Percentiles rank a stretch among this genome's conserved stretches.
Evolutionary conservation across 2,888 invertebrate species (phyloP).

Genomic region (Chrysina gloriosa): DNA sequence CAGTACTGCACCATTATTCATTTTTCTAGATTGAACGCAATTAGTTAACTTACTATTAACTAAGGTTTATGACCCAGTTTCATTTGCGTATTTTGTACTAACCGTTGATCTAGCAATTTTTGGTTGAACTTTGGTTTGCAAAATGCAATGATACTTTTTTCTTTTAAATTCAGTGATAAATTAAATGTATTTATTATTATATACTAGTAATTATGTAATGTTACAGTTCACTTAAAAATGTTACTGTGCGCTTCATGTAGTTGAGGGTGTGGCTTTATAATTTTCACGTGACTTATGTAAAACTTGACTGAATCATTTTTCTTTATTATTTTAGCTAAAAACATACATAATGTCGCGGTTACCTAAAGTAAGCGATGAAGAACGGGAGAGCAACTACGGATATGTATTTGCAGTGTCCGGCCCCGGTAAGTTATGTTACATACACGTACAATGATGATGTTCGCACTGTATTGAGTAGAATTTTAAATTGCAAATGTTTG

Average conservation of each 20-base stretch:
- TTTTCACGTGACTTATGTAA: slow-evolving; percentile 55
- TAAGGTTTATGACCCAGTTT: no score
- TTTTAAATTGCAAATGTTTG: no score
- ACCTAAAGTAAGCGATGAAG: slow-evolving; percentile 83
- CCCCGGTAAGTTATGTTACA: slow-evolving; percentile 76
- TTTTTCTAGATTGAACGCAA: no score
- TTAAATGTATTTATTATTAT: slow-evolving; percentile 54
- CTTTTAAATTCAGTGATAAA: not conserved
- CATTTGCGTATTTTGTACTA: no score
- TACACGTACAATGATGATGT: no score
- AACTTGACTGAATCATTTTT: not conserved
- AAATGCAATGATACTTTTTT: not conserved
- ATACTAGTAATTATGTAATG: slow-evolving; percentile 46
- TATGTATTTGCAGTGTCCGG: slow-evolving; percentile 98
- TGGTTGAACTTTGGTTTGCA: not conserved
- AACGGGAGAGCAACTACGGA: slow-evolving; percentile 89
- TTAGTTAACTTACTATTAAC: no score
- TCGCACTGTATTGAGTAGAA: no score
- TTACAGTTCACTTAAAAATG: no score
- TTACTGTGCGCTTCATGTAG: slow-evolving; percentile 46
- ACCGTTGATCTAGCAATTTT: no score
- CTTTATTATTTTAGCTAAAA: slow-evolving; percentile 27
- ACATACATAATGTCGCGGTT: slow-evolving; percentile 74
- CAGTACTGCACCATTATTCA: no score
- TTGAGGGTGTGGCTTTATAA: slow-evolving; percentile 49